Evolutionary conservation across 2,797 vertebrate species (phyloP), one percentile per base, ranked within the genome.

Genomic region (Luscinia megarhynchos): DNA sequence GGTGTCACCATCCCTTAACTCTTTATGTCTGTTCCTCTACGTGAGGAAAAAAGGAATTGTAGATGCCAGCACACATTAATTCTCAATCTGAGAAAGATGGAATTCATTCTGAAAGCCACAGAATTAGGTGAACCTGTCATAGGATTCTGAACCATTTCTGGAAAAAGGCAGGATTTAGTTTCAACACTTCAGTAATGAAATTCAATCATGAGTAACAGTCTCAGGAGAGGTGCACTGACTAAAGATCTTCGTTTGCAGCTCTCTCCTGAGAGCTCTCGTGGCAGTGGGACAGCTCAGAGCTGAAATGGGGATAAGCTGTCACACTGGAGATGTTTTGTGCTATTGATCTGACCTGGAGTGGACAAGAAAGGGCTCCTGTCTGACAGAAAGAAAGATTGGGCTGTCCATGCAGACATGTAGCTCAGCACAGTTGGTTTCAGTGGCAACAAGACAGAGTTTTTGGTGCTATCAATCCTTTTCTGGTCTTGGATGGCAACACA

Each of bases 151-250:
- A 55, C 77, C 89, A 63, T 73, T 95, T 85, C 55, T 10, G 87
- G 57, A 57, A n/a, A 89, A 87, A 86, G 77, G 53, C 67, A 93
- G 85, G 66, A 32, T 93, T 97, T 93, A 41, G 61, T 95, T 96
- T 96, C 85, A 95, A 16, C 43, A 53, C 55, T 92, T 95, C 11
- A 93, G 68, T 55, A 61, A 43, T 83, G 91, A 89, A 95, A 94
- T 83, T 73, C 58, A 94, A 8, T 84, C 62, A 21, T 0, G 16
- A 24, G 10, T 82, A 66, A n/a, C 68, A 11, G 62, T 61, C 70
- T 91, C 87, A 9, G 61, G 84, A 93, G 85, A 78, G 46, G 22
- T 32, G 9, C 41, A 5, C 46, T 80, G 11, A 9, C 69, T 64
- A 18, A 51, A 87, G 70, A 57, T 23, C 85, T 96, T 90, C 1